Evolutionary conservation across 2,113 vertebrate species (phyloP).

Genomic region (Pluvianellus socialis): DNA sequence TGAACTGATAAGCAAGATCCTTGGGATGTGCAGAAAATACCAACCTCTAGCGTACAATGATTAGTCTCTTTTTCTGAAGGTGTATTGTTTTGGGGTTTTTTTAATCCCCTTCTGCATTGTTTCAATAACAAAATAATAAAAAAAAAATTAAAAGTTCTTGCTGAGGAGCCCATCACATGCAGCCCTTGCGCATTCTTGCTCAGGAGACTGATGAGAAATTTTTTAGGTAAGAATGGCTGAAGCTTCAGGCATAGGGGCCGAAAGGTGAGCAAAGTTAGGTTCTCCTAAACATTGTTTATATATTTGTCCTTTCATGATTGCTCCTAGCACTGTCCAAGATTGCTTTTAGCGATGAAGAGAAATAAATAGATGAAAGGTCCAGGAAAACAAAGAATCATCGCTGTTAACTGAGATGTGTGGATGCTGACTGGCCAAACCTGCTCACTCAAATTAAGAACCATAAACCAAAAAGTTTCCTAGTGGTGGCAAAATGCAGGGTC

Average conservation of each 20-base stretch:
- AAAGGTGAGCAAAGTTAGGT: background rate
- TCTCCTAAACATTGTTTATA: background rate
- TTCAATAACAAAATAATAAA: background rate
- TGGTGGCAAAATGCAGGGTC: background rate
- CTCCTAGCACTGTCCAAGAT: background rate
- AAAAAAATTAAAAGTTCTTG: background rate
- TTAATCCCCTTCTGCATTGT: accelerated
- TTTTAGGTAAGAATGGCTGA: background rate
- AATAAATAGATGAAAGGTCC: background rate
- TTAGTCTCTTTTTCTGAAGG: background rate
- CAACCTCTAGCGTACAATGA: background rate
- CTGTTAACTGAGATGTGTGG: background rate
- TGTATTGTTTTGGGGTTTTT: background rate
- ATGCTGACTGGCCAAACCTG: background rate
- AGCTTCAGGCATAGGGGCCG: background rate
- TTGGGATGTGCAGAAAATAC: background rate
- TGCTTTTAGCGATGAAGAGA: background rate
- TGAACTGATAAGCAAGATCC: background rate
- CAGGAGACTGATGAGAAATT: background rate
- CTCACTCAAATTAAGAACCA: background rate
- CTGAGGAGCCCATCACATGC: background rate
- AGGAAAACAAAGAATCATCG: background rate
- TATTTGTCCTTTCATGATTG: background rate
- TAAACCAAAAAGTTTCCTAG: background rate
- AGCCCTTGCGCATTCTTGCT: background rate